A percentile compares a stretch with the other conserved stretches of the same genome.
Conservation (phyloP, 2,888 invertebrate species). For the Drosophila atripex region DNA sequence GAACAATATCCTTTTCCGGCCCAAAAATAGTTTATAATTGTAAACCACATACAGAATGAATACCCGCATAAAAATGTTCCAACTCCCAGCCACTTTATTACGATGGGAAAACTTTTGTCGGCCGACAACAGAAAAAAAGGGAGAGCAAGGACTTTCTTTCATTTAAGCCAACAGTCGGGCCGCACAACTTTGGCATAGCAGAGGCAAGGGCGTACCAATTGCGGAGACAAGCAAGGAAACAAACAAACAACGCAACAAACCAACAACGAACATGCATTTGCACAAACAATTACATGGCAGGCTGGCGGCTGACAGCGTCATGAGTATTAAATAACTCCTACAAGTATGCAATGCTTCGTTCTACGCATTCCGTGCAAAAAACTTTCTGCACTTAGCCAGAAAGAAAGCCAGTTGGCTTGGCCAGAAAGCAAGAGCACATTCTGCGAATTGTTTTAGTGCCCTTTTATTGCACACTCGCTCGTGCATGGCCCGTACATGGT, state of each 20-base stretch:
- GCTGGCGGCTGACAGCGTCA: constrained; percentile 59
- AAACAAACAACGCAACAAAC: constrained; percentile 4
- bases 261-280: constrained; percentile 18
- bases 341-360: constrained; percentile 67
- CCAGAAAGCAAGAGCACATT: constrained; percentile 23
- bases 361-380: constrained; percentile 35
- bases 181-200: constrained; percentile 68
- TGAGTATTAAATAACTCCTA: constrained; percentile 70
- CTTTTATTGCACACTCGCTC: constrained; percentile 63
- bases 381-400: constrained; percentile 44
- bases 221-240: constrained; percentile 35
- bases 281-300: constrained; percentile 65
- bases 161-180: constrained; percentile 27
- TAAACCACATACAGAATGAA: constrained; percentile 28
- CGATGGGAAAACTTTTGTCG: constrained; percentile 43
- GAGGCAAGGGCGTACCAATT: constrained; percentile 54
- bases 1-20: constrained; percentile 1
- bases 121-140: constrained; percentile 21
- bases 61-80: constrained; percentile 9
- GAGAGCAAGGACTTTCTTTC: constrained; percentile 36
- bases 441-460: constrained; percentile 66
- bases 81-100: constrained; percentile 66
- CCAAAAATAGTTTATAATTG: constrained; percentile 39
- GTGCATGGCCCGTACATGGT: constrained; percentile 21
- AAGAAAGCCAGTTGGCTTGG: constrained; percentile 1